These are phyloP conservation scores for Eristalis tenax DNA, from an alignment of 2,888 invertebrate species.

Conservation along the genomic window DNA sequence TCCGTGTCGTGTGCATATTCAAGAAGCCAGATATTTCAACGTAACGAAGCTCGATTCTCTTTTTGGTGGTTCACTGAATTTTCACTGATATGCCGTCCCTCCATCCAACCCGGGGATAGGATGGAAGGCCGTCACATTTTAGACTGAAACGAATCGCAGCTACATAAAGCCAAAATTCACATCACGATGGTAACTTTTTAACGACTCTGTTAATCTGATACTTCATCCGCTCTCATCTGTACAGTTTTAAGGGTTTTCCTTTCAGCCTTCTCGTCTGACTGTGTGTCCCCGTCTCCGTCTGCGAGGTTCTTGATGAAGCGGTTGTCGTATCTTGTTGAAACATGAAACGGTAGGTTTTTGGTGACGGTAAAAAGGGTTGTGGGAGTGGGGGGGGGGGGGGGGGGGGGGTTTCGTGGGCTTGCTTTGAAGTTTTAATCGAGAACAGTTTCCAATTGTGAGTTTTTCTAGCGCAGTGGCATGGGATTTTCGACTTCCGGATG, in stretches of 20 bases:
- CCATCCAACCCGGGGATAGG: background rate
- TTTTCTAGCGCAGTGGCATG: constrained; percentile 9
- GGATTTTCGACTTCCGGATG: background rate
- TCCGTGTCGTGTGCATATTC: background rate
- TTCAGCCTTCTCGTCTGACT: background rate
- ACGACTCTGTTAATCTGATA: constrained; percentile 49
- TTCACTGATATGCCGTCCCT: background rate
- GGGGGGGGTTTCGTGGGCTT: background rate
- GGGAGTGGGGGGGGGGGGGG: background rate
- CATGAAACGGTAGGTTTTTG: constrained; percentile 24
- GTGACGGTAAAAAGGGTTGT: background rate
- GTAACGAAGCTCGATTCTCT: constrained; percentile 37
- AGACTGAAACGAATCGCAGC: constrained; percentile 11
- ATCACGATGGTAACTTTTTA: constrained; percentile 38
- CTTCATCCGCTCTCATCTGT: constrained; percentile 35
- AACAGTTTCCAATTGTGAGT: constrained; percentile 50
- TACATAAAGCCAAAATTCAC: constrained; percentile 5
- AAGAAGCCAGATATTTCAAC: constrained; percentile 38
- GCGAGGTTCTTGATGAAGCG: background rate
- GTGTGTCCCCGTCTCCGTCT: background rate
- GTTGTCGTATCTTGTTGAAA: constrained; percentile 8
- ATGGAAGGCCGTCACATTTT: background rate
- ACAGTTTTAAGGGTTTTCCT: constrained; percentile 27
- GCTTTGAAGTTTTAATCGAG: constrained; percentile 57
- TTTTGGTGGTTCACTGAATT: constrained; percentile 44